Base-by-base conservation (phyloP, 2,797 vertebrate species). In the Brachyalestes nurse region DNA sequence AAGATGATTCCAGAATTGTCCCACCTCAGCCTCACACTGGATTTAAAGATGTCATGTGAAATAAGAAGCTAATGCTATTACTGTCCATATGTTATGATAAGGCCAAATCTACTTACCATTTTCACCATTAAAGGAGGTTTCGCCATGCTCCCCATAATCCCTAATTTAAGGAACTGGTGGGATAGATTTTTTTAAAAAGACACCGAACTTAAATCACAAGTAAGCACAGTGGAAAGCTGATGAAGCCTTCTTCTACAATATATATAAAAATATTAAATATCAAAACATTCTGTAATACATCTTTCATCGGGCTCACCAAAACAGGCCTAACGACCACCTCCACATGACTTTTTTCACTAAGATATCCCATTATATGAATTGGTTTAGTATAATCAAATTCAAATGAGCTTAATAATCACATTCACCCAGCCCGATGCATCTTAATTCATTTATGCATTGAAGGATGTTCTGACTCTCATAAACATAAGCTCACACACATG, bases 321-420 rank as follows among this genome's bases (percentile, higher is more conserved):
- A 60, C 10, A 21, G n/a, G 58, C 8, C 21, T 23, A 25, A 9
- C 23, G 21, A 25, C 23, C 23, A 28, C n/a, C 58, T 14, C 28
- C 58, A 14, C 23, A 5, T 10, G 14, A 1, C n/a, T n/a, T 10
- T 23, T n/a, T 58, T 58, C 55, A 21, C 23, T 10, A 28, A 61
- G 23, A 28, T 23, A 28, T 25, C 23, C 58, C 14, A 5, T 61
- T 28, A 28, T 61, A 28, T 6, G 17, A 58, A 10, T 8, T 21
- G 8, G 58, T 61, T 61, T 61, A 61, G 58, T 13, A 61, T 25
- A 61, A 28, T 61, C 58, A 25, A 61, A 61, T 61, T 61, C 23
- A 61, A 10, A 28, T 12, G 12, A 61, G 58, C 23, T 4, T 57
- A 57, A 6, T 61, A 61, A 61, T 61, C 58, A 61, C 23, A 61